phyloP scores from a whole-genome alignment of 2,888 invertebrate genomes.

The Sphecodes monilicornis region DNA sequence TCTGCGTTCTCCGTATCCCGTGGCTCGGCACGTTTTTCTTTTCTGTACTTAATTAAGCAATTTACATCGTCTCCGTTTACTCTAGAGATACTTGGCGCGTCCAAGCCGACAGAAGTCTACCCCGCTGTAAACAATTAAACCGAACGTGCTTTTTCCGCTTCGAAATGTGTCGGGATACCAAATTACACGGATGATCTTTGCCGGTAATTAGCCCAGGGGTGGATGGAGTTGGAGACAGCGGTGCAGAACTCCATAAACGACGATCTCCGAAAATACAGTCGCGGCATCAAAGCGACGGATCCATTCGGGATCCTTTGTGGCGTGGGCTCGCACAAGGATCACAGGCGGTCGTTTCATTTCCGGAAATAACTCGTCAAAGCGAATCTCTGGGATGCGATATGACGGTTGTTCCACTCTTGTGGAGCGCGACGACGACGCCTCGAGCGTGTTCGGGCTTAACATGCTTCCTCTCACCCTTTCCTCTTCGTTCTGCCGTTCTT shows the following conservation, averaged over 20 bases:
- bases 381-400: conserved; percentile 37
- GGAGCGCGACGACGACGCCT: conserved; percentile 48
- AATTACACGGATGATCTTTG: not conserved
- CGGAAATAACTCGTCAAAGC: conserved; percentile 55
- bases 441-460: conserved; percentile 57
- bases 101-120: not conserved
- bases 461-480: conserved; percentile 18
- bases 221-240: not conserved
- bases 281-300: conserved; percentile 19
- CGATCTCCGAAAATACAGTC: conserved; percentile 34
- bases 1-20: conserved; percentile 31
- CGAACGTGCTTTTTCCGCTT: conserved; percentile 15
- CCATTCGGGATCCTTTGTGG: conserved; percentile 28
- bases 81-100: not conserved
- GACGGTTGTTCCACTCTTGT: conserved; percentile 44
- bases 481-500: not conserved
- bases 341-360: conserved; percentile 33
- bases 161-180: not conserved
- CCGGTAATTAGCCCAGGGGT: conserved; percentile 26
- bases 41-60: conserved; percentile 42
- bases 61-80: conserved; percentile 17
- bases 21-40: conserved; percentile 58
- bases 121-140: conserved; percentile 15
- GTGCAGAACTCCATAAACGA: conserved; percentile 20
- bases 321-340: conserved; percentile 27